A percentile compares a stretch with the other conserved stretches of the same genome.
phyloP scores from a whole-genome alignment of 2,888 invertebrate species.

The Copidosoma aretas region DNA sequence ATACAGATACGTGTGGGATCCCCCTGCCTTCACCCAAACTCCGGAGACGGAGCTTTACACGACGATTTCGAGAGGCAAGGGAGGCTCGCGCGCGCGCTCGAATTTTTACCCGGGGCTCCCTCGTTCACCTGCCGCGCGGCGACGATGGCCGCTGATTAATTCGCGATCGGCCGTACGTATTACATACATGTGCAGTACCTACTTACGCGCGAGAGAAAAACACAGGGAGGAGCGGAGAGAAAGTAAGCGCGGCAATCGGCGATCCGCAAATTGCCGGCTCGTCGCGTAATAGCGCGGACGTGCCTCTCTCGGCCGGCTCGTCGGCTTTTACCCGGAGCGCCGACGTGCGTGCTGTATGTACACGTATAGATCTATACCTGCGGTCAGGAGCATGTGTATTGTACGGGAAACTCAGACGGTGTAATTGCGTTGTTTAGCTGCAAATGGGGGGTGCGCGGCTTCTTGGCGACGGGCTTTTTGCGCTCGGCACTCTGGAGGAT shows the following conservation, averaged over 20 bases:
- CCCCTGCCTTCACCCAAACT: too few species aligned
- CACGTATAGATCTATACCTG: too few species aligned
- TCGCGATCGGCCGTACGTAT: conserved; percentile 52
- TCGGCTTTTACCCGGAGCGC: background rate
- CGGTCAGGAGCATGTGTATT: too few species aligned
- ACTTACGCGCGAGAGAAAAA: background rate
- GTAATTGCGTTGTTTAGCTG: background rate
- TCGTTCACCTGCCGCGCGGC: conserved; percentile 43
- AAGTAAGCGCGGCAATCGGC: conserved; percentile 41
- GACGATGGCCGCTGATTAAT: conserved; percentile 59
- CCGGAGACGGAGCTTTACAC: conserved; percentile 6
- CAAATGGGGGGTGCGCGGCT: background rate
- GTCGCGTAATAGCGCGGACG: conserved; percentile 59
- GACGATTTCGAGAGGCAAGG: conserved; percentile 38
- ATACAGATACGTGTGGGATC: too few species aligned
- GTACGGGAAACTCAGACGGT: background rate
- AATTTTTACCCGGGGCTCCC: conserved; percentile 30
- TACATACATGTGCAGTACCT: conserved; percentile 30
- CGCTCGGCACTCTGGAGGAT: background rate
- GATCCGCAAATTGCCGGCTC: conserved; percentile 59
- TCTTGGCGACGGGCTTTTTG: background rate
- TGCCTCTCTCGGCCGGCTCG: conserved; percentile 42
- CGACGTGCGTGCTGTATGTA: background rate
- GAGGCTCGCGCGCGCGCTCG: conserved; percentile 42
- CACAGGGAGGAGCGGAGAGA: background rate